Evolutionary conservation across 1,140 invertebrate genomes (phyloP).

Genomic region (Pogonus chalceus): DNA sequence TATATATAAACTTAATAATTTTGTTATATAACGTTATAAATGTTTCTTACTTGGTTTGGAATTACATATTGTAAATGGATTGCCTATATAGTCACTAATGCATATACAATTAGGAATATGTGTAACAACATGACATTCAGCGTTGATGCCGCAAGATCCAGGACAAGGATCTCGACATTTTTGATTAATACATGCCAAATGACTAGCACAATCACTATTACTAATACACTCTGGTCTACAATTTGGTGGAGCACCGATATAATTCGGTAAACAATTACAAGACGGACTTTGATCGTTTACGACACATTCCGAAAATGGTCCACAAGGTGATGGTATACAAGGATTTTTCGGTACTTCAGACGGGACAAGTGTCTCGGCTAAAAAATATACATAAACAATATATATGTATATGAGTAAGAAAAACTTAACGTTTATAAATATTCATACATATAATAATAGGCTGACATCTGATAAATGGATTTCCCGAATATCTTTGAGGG

Average conservation of each 20-base stretch:
- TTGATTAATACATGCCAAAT: slow-evolving; percentile 49
- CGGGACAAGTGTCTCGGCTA: background rate
- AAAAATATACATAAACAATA: background rate
- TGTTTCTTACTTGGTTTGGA: slow-evolving; percentile 32
- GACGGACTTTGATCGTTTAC: slow-evolving; percentile 47
- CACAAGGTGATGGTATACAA: slow-evolving; percentile 68
- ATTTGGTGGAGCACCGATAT: slow-evolving; percentile 54
- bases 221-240: slow-evolving; percentile 59
- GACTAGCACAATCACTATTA: slow-evolving; percentile 50
- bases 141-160: slow-evolving; percentile 60
- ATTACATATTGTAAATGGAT: slow-evolving; percentile 30
- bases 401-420: background rate
- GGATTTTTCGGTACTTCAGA: slow-evolving; percentile 44
- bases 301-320: slow-evolving; percentile 58
- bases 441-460: slow-evolving; percentile 32
- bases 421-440: slow-evolving; percentile 23
- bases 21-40: slow-evolving; percentile 23
- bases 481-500: slow-evolving; percentile 57
- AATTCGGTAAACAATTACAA: slow-evolving; percentile 47
- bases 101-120: slow-evolving; percentile 62
- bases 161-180: slow-evolving; percentile 55
- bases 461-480: slow-evolving; percentile 51
- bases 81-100: slow-evolving; percentile 55
- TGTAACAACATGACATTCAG: slow-evolving; percentile 57
- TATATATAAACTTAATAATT: slow-evolving; percentile 22